A percentile compares a stretch with the other conserved stretches of the same genome.
Conservation (phyloP, 2,113 vertebrate species). For the Amia ocellicauda region DNA sequence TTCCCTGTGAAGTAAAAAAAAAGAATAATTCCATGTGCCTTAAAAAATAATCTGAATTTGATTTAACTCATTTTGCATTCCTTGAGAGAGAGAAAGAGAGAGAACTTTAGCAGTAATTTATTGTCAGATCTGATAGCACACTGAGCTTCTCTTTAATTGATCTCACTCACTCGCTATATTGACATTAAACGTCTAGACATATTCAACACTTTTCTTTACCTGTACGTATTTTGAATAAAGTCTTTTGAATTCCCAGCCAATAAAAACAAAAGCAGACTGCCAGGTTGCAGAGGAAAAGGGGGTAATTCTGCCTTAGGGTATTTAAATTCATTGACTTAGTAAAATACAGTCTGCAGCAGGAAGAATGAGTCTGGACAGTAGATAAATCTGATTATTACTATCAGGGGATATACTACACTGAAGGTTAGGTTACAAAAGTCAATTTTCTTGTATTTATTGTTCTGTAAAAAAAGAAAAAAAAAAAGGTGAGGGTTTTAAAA, state of each 20-base stretch:
- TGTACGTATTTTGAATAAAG: constrained; percentile 23
- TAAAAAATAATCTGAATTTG: no score
- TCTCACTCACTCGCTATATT: constrained; percentile 4
- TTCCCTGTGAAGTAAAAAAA: constrained; percentile 11
- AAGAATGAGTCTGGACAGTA: constrained; percentile 19
- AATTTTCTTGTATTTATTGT: constrained; percentile 28
- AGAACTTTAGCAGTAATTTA: no score
- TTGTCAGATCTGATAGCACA: constrained; percentile 14
- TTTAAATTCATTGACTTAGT: constrained; percentile 32
- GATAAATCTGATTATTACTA: constrained; percentile 36
- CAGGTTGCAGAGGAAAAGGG: constrained; percentile 20
- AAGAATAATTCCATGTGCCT: not conserved
- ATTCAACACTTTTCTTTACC: constrained; percentile 32
- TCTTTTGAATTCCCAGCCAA: constrained; percentile 36
- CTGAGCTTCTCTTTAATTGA: not conserved
- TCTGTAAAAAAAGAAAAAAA: constrained; percentile 29
- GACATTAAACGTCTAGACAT: constrained; percentile 36
- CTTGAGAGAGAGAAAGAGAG: no score
- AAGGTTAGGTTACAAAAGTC: constrained; percentile 22
- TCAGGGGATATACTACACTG: constrained; percentile 24
- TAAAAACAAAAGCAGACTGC: constrained; percentile 31
- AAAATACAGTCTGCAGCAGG: constrained; percentile 28
- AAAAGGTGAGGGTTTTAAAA: constrained; percentile 26
- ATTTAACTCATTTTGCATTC: constrained; percentile 1
- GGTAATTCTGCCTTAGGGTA: constrained; percentile 26